Evolutionary conservation across 2,888 invertebrate species (phyloP).

Genomic region (Anaspis maculata): DNA sequence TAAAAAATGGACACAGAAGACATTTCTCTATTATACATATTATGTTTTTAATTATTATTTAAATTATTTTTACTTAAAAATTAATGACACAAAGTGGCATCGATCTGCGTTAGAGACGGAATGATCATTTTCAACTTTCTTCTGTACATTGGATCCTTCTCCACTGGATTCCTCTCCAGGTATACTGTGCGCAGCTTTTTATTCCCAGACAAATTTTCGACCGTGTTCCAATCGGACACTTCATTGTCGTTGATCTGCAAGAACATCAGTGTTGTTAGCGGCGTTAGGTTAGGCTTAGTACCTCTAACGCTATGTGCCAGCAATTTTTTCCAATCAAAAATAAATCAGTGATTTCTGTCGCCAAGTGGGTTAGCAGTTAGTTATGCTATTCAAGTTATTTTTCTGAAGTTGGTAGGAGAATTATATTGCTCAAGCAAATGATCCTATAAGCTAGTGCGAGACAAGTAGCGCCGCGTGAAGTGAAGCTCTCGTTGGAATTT

Average conservation of each 20-base stretch:
- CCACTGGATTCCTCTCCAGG: constrained; percentile 86
- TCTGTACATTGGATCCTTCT: constrained; percentile 76
- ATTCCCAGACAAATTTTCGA: constrained; percentile 64
- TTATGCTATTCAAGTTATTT: no score
- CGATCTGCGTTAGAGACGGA: constrained; percentile 85
- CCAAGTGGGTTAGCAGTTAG: no score
- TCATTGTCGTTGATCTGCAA: constrained; percentile 83
- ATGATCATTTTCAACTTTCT: constrained; percentile 82
- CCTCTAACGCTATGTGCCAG: no score
- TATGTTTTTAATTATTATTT: not conserved
- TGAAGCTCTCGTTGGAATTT: no score
- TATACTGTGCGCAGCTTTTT: constrained; percentile 76
- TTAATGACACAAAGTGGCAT: constrained; percentile 86
- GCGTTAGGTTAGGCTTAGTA: no score
- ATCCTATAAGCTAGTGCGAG: no score
- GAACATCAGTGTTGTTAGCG: no score
- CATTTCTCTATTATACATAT: no score
- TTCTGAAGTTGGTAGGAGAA: no score
- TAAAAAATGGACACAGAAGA: no score
- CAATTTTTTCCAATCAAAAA: not conserved
- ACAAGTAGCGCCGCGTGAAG: no score
- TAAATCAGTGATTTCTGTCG: not conserved
- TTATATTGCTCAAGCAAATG: no score
- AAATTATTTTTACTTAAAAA: not conserved
- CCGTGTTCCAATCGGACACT: constrained; percentile 74